Evolutionary conservation across 2,113 vertebrate genomes (phyloP), one percentile per base, ranked within the genome.

Genomic region (Gila orcuttii): DNA sequence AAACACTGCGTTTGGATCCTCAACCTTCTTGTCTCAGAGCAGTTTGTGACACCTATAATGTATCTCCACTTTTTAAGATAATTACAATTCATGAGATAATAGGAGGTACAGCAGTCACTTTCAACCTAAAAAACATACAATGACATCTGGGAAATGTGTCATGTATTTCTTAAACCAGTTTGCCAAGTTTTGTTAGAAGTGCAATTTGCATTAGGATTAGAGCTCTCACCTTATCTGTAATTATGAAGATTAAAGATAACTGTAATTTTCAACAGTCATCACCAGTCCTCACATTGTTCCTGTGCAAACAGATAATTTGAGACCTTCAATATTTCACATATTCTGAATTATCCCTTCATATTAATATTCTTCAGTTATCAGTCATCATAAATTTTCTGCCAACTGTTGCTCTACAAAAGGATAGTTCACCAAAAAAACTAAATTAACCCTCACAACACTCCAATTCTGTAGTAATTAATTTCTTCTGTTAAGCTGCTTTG

Each of bases 131-230:
- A 47, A 19, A 39, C 4, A 13, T 57, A 23, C 57, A 28, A 6
- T 71, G 36, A 9, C 12, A 57, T 28, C 31, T 59, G 45, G 8
- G 55, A 64, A 78, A 77, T 78, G 19, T 23, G 25, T 82, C 25
- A n/a, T n/a, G 36, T 57, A 23, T 13, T 13, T 17, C 6, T 36
- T 57, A n/a, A 57, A 71, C 60, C 19, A n/a, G 39, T 39, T 79
- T 74, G 77, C 36, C 17, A 69, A 79, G 47, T 68, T 47, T 78
- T 85, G 31, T 80, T 73, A 59, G 36, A 86, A 60, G 77, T 73
- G 77, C 52, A 74, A 80, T 80, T n/a, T 31, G n/a, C 45, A 69
- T 60, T 74, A 23, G 19, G 77, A 81, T 81, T 62, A 74, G 19
- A 69, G 39, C 52, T 50, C 36, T 86, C 45, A 69, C 28, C 28